Base-by-base conservation (phyloP, 2,888 invertebrate genomes). In the Nephrotoma flavescens region DNA sequence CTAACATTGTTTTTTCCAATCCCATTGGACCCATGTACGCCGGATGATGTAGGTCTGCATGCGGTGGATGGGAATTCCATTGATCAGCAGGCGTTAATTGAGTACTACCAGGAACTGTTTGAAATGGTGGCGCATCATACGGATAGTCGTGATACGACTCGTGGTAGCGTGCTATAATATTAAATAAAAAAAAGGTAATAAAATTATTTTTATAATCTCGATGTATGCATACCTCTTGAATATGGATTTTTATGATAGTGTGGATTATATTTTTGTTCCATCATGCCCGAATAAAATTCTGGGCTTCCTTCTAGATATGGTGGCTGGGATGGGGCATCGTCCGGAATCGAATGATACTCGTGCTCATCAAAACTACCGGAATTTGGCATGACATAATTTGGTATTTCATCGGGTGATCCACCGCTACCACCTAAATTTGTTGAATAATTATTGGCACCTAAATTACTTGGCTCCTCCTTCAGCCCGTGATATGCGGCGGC, bases 51-150 rank as follows among this genome's bases (percentile, higher is more conserved):
- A 93, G 93, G 41, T 92, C 93, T 47, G 93, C 93, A 91, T 93
- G 94, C 87, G 93, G 92, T 52, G 52, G 86, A 89, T 90, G 87
- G 87, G 90, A 89, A 89, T 90, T 92, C 93, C 92, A 93, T 88
- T 93, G 93, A 85, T 93, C 93, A 71, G 86, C 93, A 71, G 86
- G 90, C 89, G 86, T 91, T 11, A 85, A 1, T 86, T 86, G 86
- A 88, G 93, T 92, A 89, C 94, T 94, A 89, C 93, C 94, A 85
- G 95, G 95, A 89, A 96, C 96, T 87, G 95, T 95, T 90, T 96
- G 96, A 91, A 96, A 96, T 88, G 95, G 94, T 88, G 94, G 92
- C 86, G 94, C 92, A 89, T 95, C 95, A 90, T 95, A 95, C 11
- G 42, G 87, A 87, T 90, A 92, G 41, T 92, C 91, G 84, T 90